Conservation (phyloP, 2,797 vertebrate genomes). For the Xerus rutilus region DNA sequence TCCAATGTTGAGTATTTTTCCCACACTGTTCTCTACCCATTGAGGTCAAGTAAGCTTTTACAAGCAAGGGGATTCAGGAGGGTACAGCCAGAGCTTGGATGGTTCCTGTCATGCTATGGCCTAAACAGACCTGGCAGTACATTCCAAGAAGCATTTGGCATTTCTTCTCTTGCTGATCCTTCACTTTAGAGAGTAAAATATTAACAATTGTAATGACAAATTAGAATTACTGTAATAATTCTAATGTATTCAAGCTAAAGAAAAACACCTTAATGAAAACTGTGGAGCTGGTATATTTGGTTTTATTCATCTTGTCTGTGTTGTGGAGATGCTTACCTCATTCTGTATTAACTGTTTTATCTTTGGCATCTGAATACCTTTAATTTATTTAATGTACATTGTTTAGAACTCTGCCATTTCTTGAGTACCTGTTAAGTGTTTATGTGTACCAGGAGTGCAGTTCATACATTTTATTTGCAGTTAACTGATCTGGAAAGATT, state of each 20-base stretch:
- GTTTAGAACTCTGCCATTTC: constrained; percentile 86
- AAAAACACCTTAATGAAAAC: constrained; percentile 41
- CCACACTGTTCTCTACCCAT: neutral
- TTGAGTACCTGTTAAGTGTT: constrained; percentile 87
- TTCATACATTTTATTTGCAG: constrained; percentile 88
- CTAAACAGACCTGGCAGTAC: neutral
- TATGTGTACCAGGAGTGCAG: constrained; percentile 89
- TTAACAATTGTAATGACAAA: constrained; percentile 56
- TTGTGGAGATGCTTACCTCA: constrained; percentile 77
- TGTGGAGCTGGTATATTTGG: neutral
- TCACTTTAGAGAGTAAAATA: constrained; percentile 33
- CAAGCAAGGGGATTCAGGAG: neutral
- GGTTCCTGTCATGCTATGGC: neutral
- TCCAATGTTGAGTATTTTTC: constrained; percentile 45
- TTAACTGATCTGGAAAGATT: constrained; percentile 95
- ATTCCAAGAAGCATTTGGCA: constrained; percentile 55
- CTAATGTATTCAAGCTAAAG: neutral
- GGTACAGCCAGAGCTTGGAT: constrained; percentile 1
- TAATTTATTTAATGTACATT: constrained; percentile 97
- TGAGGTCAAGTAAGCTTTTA: neutral
- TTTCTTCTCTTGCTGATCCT: constrained; percentile 28
- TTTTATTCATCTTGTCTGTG: constrained; percentile 31
- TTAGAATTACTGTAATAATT: no score
- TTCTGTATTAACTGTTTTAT: neutral
- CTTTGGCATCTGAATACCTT: constrained; percentile 87